phyloP scores from a whole-genome alignment of 2,797 vertebrate genomes.

The Tauraco hartlaubi region DNA sequence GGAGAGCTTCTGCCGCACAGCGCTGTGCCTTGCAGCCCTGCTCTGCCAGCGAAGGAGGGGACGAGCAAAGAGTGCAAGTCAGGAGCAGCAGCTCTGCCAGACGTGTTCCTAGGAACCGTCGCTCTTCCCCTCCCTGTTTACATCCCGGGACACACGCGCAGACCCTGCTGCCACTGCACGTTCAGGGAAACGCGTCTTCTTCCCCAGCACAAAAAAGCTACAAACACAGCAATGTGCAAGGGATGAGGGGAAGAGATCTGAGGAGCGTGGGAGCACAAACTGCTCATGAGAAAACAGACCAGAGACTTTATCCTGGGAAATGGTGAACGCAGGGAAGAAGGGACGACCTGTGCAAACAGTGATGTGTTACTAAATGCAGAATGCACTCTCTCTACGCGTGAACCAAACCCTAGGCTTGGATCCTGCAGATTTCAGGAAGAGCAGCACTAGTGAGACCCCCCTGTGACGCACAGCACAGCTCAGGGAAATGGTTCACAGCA shows the following conservation, averaged over 20 bases:
- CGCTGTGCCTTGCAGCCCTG: background rate
- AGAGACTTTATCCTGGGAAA: background rate
- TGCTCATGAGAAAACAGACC: background rate
- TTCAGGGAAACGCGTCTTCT: background rate
- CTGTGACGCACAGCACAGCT: background rate
- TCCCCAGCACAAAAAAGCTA: background rate
- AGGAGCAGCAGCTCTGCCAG: background rate
- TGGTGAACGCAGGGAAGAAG: background rate
- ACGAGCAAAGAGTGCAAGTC: background rate
- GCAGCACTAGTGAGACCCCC: background rate
- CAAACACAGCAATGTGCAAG: background rate
- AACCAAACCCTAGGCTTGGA: background rate
- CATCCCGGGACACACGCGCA: background rate
- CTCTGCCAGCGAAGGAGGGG: background rate
- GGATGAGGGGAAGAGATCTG: background rate
- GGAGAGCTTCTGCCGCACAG: background rate
- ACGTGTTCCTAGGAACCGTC: fast-evolving
- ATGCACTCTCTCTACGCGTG: background rate
- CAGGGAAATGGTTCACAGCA: background rate
- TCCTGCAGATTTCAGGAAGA: background rate
- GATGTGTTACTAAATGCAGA: background rate
- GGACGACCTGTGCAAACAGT: background rate
- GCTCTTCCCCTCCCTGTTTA: background rate
- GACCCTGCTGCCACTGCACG: background rate
- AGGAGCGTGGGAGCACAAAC: background rate